phyloP scores from a whole-genome alignment of 2,797 vertebrate species.

The Pempheris klunzingeri region DNA sequence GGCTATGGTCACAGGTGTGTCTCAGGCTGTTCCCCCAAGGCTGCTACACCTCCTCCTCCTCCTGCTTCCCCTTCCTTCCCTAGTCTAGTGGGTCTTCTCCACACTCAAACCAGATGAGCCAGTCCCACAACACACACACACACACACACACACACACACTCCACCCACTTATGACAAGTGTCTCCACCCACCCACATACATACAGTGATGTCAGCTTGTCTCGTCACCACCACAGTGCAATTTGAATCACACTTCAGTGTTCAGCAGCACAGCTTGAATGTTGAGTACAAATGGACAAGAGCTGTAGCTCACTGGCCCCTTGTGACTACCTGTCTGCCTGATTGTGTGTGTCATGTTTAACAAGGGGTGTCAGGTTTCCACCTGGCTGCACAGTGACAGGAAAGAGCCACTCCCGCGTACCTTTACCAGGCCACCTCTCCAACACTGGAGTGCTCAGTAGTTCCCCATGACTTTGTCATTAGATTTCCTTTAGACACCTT shows the following conservation, averaged over 20 bases:
- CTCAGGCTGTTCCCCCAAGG: constrained; percentile 9
- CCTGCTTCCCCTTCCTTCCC: neutral
- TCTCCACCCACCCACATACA: neutral
- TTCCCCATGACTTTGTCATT: neutral
- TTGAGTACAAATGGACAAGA: constrained; percentile 25
- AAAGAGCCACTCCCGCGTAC: constrained; percentile 36
- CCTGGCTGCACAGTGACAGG: constrained; percentile 46
- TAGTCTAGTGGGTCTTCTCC: constrained; percentile 30
- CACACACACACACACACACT: constrained; percentile 22
- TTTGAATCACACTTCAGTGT: constrained; percentile 27
- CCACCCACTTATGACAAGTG: constrained; percentile 31
- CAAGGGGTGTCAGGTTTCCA: constrained; percentile 58
- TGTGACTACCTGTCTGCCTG: constrained; percentile 48
- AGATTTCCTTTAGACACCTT: neutral
- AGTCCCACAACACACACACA: constrained; percentile 36
- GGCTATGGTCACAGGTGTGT: constrained; percentile 13
- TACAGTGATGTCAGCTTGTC: constrained; percentile 28
- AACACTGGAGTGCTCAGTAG: constrained; percentile 14
- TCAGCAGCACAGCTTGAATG: neutral
- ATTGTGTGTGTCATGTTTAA: constrained; percentile 49
- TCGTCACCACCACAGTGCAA: neutral
- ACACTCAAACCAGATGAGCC: constrained; percentile 61
- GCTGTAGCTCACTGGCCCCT: constrained; percentile 37
- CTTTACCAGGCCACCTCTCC: constrained; percentile 14
- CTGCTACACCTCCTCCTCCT: constrained; percentile 32